Evolutionary conservation across 2,888 invertebrate species (phyloP), one percentile per base, ranked within the genome.

Genomic region (Arctia plantaginis): DNA sequence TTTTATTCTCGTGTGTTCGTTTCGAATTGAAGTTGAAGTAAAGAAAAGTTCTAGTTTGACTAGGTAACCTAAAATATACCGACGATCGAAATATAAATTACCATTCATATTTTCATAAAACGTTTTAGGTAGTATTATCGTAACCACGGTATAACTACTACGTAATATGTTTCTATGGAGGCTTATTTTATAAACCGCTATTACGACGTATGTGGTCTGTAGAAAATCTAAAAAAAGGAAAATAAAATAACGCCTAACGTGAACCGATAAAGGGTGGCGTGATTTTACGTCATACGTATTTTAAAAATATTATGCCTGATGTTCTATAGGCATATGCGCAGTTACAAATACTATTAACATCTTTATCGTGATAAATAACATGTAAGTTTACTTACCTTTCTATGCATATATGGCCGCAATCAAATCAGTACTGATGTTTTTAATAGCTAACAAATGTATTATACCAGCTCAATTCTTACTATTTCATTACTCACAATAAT

Each of bases 31-130:
- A n/a, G 23, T 79, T 75, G 55, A 77, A 71, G 71, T 71, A 69
- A 81, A 79, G 33, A 70, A 71, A 74, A 73, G 71, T 74, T 69
- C 80, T 23, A 70, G 73, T 76, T 74, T 72, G 67, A 68, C 41
- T 44, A 44, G 12, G 3, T 44, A 12, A 1, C 15, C 15, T 20
- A 7, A 6, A 47, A 20, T 47, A 47, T 47, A 47, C 6, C 13
- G 23, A 47, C 20, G 20, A 47, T 20, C 20, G 0, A 47, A 3
- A 47, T 2, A 47, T 0, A 23, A 47, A 6, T 7, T 47, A 51
- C 23, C 51, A 51, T 23, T 51, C 8, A 23, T 0, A 23, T 51
- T 51, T 7, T 2, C 51, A 51, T 51, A 51, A 51, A 51, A 23
- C 20, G 8, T 47, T 20, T 20, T 47, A 23, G 20, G 7, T 8